Percentiles rank a stretch among this genome's conserved stretches.
phyloP scores from a whole-genome alignment of 2,888 invertebrate species.

The Apoda limacodes region DNA sequence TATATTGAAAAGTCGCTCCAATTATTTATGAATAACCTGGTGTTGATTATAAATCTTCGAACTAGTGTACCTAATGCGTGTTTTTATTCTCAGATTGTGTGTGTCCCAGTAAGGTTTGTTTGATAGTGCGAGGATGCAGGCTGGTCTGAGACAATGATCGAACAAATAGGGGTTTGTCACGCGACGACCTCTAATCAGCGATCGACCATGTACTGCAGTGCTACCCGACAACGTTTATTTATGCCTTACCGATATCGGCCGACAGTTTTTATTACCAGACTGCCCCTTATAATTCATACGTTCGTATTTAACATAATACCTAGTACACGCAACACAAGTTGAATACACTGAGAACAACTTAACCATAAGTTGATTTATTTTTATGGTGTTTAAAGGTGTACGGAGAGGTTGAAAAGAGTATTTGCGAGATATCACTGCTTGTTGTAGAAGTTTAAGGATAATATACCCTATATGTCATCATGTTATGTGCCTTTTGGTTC shows the following conservation, averaged over 20 bases:
- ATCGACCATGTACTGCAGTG: constrained; percentile 50
- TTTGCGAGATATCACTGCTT: no score
- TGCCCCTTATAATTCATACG: constrained; percentile 42
- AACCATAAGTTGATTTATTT: no score
- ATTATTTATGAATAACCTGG: constrained; percentile 23
- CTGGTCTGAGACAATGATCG: constrained; percentile 56
- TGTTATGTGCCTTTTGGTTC: no score
- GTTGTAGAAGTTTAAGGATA: no score
- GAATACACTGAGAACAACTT: no score
- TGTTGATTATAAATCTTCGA: constrained; percentile 17
- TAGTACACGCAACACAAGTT: no score
- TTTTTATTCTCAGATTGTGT: constrained; percentile 28
- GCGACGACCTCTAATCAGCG: constrained; percentile 54
- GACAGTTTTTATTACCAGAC: constrained; percentile 46
- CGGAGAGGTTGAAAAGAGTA: no score
- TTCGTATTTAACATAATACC: no score
- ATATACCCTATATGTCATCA: no score
- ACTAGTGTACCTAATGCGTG: not conserved
- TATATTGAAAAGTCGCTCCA: not conserved
- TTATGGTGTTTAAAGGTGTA: no score
- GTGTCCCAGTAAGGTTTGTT: constrained; percentile 45
- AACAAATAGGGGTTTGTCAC: constrained; percentile 67
- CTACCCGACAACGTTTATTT: constrained; percentile 57
- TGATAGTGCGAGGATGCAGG: constrained; percentile 52
- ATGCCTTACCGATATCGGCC: constrained; percentile 50